A percentile compares a stretch with the other conserved stretches of the same genome.
Conservation (phyloP, 2,888 invertebrate species). For the Leptinotarsa rubiginosa region DNA sequence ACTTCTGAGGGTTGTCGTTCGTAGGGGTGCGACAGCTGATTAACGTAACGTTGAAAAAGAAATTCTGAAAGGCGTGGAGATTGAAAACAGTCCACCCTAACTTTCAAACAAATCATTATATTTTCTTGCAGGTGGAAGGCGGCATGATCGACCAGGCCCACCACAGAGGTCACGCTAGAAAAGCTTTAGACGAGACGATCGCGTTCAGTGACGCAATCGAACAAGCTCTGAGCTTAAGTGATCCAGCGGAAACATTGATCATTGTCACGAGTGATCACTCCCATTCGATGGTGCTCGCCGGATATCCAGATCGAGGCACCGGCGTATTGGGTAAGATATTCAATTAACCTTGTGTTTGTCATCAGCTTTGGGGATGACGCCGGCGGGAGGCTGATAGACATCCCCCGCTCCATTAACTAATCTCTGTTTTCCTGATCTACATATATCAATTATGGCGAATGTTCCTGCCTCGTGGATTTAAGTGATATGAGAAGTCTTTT, state of each 20-base stretch:
- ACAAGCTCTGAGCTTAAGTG: conserved; percentile 72
- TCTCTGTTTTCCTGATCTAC: too few relatives aligned
- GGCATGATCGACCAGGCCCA: conserved; percentile 89
- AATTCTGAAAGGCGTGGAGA: too few relatives aligned
- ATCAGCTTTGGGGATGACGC: too few relatives aligned
- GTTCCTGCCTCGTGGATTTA: too few relatives aligned
- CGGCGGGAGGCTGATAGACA: background rate
- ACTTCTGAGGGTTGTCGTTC: too few relatives aligned
- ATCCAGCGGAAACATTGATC: conserved; percentile 73
- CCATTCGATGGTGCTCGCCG: conserved; percentile 82
- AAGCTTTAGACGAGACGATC: conserved; percentile 83
- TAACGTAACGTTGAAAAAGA: too few relatives aligned
- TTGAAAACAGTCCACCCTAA: too few relatives aligned
- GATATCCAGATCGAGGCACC: conserved; percentile 78
- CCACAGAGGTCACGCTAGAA: conserved; percentile 82
- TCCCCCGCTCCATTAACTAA: too few relatives aligned
- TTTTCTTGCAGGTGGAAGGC: conserved; percentile 77
- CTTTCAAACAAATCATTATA: too few relatives aligned
- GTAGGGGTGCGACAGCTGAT: too few relatives aligned
- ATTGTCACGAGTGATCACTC: conserved; percentile 89
- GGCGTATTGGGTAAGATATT: conserved; percentile 75
- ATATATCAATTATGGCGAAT: too few relatives aligned
- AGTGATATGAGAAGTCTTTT: background rate
- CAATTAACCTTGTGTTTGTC: conserved; percentile 12
- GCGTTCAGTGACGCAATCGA: conserved; percentile 84